Evolutionary conservation across 2,113 vertebrate genomes (phyloP), one percentile per base, ranked within the genome.

Genomic region (Melanocharis versteri): DNA sequence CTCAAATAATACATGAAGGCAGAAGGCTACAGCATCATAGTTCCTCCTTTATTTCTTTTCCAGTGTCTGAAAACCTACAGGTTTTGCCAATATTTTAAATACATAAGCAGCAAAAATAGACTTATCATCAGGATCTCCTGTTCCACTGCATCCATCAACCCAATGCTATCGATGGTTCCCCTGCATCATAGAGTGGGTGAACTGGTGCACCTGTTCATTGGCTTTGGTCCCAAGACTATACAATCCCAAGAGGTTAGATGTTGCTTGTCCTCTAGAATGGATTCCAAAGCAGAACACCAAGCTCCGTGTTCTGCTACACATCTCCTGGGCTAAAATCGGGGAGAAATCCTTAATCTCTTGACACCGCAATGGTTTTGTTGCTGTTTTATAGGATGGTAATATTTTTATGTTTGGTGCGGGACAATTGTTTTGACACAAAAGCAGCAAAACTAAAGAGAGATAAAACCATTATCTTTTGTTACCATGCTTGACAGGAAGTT

Each of bases 161-260:
- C 79, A 19, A 4, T 14, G 16, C 4, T 44, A 2, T 3, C 1
- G 0, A 7, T 3, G 18, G 39, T 3, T 37, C 18, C 45, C 35
- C 45, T 24, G 1, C 5, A 35, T 13, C 78, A 18, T 22, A 44
- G 51, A 13, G 19, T 2, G 37, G 37, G 15, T 60, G 62, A 86
- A 19, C 28, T 19, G 22, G 40, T 10, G 15, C n/a, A 17, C 37
- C 33, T 16, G 23, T n/a, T 65, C 37, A 17, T 2, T 33, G 64
- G 78, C 51, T 80, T 54, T 37, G 24, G 28, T n/a, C 54, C 33
- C 58, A 56, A 50, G 16, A 64, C 22, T 69, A 39, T 33, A 21
- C 15, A 45, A 58, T 33, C 65, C 51, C 44, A 56, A 31, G 8
- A 13, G 4, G 47, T 33, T 1, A 3, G 16, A 28, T 12, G 39